phyloP scores from a whole-genome alignment of 35 echinoderm and acorn worm species.

The Diadema setosum region DNA sequence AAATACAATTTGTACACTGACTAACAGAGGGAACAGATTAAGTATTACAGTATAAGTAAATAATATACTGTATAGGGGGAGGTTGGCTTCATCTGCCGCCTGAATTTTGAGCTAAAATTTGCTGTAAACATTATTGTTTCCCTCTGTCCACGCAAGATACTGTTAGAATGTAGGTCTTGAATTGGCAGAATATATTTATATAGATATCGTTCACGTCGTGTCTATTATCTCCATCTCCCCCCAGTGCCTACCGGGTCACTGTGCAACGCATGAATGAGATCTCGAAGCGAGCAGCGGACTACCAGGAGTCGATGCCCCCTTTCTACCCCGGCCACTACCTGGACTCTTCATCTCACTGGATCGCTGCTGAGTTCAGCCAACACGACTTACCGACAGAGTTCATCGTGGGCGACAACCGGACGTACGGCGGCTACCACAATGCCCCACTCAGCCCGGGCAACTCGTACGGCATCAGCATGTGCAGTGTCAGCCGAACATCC shows the following conservation, averaged over 20 bases:
- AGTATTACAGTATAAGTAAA: no score
- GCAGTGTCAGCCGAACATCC: neutral
- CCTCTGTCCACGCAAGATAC: no score
- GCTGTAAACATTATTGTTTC: no score
- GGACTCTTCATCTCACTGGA: neutral
- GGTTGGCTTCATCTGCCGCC: no score
- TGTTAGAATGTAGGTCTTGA: no score
- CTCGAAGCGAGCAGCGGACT: neutral
- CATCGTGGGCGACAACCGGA: conserved; percentile 1
- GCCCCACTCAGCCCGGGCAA: neutral
- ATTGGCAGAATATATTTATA: no score
- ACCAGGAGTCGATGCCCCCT: neutral
- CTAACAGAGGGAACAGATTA: no score
- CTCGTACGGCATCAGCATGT: conserved; percentile 19
- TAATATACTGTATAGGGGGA: no score
- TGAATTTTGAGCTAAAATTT: no score
- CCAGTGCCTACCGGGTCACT: conserved; percentile 11
- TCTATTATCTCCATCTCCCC: neutral
- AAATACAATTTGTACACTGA: no score
- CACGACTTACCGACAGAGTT: neutral
- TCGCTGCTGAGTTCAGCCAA: conserved; percentile 32
- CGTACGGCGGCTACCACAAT: conserved; percentile 39
- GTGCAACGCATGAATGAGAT: neutral
- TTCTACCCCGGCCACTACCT: neutral
- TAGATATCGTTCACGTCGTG: no score